These are phyloP conservation scores for Eupeodes corollae DNA, from an alignment of 1,140 invertebrate species.

Conservation along the genomic window DNA sequence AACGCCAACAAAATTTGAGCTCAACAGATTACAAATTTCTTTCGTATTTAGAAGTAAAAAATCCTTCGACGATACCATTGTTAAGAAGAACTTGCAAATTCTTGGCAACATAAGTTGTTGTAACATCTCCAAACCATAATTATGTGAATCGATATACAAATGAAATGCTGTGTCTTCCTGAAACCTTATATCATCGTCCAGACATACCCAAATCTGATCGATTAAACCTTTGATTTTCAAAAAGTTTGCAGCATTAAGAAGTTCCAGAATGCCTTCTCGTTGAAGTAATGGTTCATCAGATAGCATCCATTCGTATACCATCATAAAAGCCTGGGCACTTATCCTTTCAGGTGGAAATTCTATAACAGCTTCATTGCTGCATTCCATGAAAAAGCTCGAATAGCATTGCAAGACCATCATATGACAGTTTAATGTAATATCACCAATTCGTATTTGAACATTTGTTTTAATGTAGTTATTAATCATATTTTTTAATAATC, in stretches of 20 bases:
- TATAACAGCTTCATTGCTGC: not conserved
- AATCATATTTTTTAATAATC: constrained; percentile 20
- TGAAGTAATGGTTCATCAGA: constrained; percentile 47
- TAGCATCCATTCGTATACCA: constrained; percentile 67
- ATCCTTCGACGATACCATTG: constrained; percentile 56
- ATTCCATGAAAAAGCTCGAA: constrained; percentile 21
- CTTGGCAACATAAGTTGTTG: constrained; percentile 54
- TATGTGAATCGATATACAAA: constrained; percentile 50
- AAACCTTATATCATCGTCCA: constrained; percentile 54
- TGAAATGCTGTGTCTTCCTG: constrained; percentile 58
- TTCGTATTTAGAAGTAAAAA: constrained; percentile 51
- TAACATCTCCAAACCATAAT: constrained; percentile 11
- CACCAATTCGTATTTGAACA: constrained; percentile 23
- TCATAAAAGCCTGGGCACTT: constrained; percentile 48
- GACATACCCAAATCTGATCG: constrained; percentile 59
- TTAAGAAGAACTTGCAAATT: constrained; percentile 58
- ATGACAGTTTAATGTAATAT: constrained; percentile 26
- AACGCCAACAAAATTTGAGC: constrained; percentile 56
- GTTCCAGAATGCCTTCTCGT: constrained; percentile 53
- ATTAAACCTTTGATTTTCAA: constrained; percentile 57
- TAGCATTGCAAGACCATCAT: constrained; percentile 26
- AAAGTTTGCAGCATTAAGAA: constrained; percentile 54
- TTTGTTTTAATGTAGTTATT: constrained; percentile 22
- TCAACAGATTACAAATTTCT: constrained; percentile 49
- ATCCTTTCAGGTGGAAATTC: constrained; percentile 23